Conservation (phyloP, 2,113 vertebrate genomes). For the Callocephalon fimbriatum region DNA sequence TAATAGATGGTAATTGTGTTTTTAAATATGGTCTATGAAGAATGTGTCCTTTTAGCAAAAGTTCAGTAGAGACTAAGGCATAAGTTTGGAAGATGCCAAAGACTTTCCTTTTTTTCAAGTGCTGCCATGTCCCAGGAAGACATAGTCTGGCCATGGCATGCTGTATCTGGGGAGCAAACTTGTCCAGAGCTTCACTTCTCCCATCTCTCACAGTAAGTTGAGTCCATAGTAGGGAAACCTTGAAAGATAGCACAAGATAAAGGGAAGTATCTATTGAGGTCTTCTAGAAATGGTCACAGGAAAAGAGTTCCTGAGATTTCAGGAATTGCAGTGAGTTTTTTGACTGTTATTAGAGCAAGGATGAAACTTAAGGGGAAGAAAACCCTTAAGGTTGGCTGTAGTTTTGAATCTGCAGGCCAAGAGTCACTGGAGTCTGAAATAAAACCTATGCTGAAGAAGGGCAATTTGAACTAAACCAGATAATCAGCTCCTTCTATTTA, state of each 20-base stretch:
- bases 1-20: not conserved
- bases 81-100: not conserved
- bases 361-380: not conserved
- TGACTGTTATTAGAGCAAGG: not conserved
- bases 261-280: not conserved
- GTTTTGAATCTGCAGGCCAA: not conserved
- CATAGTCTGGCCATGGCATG: fast-evolving
- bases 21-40: not conserved
- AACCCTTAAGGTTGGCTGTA: not conserved
- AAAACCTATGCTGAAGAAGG: not conserved
- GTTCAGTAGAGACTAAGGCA: fast-evolving
- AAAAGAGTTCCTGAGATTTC: not conserved
- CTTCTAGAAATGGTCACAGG: not conserved
- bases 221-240: not conserved
- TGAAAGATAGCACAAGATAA: not conserved
- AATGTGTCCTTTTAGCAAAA: not conserved
- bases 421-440: not conserved
- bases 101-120: not conserved
- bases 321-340: not conserved
- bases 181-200: not conserved
- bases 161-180: not conserved
- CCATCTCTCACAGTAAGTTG: fast-evolving
- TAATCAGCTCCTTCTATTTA: not conserved
- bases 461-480: not conserved
- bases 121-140: fast-evolving